Percentiles rank a stretch among this genome's conserved stretches.
Evolutionary conservation across 2,888 invertebrate species (phyloP).

Genomic region (Drosophila lacicola): DNA sequence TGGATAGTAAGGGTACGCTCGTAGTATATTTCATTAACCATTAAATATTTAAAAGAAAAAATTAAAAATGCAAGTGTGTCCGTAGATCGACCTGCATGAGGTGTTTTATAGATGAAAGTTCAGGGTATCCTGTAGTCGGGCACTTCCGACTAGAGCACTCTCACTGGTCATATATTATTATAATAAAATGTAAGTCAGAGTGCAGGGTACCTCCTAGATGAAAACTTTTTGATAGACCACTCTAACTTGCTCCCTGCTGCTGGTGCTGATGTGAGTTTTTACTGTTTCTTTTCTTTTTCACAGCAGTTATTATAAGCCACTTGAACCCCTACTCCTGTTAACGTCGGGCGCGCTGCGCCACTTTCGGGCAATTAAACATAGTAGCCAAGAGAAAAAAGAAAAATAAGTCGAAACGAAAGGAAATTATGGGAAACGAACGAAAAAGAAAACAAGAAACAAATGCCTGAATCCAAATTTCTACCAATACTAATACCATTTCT

Average conservation of each 20-base stretch:
- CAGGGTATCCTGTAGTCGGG: too few relatives aligned
- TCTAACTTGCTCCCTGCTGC: not conserved
- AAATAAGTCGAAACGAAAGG: constrained; percentile 15
- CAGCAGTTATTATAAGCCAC: constrained; percentile 16
- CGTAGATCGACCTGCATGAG: too few relatives aligned
- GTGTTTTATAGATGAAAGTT: too few relatives aligned
- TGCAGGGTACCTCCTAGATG: not conserved
- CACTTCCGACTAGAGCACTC: too few relatives aligned
- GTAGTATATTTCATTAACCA: too few relatives aligned
- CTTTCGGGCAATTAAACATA: constrained; percentile 64
- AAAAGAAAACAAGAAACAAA: constrained; percentile 4
- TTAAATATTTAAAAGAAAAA: too few relatives aligned
- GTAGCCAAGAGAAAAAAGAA: constrained; percentile 31
- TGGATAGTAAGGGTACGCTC: too few relatives aligned
- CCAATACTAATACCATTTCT: not conserved
- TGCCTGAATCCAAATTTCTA: not conserved
- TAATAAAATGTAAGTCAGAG: not conserved
- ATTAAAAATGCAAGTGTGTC: too few relatives aligned
- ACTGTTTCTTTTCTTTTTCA: constrained; percentile 10
- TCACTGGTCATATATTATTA: too few relatives aligned
- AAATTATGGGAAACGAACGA: constrained; percentile 5
- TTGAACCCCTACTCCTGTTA: not conserved
- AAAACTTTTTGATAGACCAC: not conserved
- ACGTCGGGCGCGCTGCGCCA: constrained; percentile 10
- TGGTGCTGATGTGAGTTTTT: not conserved